Evolutionary conservation across 2,797 vertebrate genomes (phyloP).

Genomic region (Brachyalestes nurse): DNA sequence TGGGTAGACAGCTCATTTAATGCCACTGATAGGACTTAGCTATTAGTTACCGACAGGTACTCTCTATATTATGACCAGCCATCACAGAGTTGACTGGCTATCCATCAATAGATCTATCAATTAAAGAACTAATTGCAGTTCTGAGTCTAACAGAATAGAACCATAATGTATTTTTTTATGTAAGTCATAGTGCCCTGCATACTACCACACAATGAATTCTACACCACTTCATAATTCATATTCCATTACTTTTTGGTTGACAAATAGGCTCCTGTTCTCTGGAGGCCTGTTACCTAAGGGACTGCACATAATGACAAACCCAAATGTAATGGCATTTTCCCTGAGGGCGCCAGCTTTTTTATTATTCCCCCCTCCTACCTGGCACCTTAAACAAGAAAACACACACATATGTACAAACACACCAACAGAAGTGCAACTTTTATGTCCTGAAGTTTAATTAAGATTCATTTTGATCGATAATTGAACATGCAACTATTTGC

Average conservation of each 20-base stretch:
- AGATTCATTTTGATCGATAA: no score
- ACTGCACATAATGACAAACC: neutral
- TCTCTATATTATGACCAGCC: no score
- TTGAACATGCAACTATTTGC: no score
- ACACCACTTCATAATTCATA: neutral
- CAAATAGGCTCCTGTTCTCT: neutral
- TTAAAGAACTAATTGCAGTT: no score
- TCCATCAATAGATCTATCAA: no score
- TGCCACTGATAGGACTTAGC: no score
- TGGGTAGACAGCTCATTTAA: no score
- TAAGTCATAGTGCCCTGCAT: neutral
- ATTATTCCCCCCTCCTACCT: neutral
- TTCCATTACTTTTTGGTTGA: no score
- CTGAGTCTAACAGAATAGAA: no score
- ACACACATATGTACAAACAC: neutral
- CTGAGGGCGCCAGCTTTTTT: neutral
- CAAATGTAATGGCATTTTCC: neutral
- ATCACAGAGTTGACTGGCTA: no score
- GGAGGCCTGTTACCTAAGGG: neutral
- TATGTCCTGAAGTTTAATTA: no score
- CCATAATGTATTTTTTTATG: neutral
- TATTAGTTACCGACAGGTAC: no score
- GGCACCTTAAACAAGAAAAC: neutral
- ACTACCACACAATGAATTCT: neutral
- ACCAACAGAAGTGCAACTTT: neutral